Percentiles rank a stretch among this genome's conserved stretches.
Evolutionary conservation across 2,888 invertebrate genomes (phyloP).

Genomic region (Leptarthrus brevirostris): DNA sequence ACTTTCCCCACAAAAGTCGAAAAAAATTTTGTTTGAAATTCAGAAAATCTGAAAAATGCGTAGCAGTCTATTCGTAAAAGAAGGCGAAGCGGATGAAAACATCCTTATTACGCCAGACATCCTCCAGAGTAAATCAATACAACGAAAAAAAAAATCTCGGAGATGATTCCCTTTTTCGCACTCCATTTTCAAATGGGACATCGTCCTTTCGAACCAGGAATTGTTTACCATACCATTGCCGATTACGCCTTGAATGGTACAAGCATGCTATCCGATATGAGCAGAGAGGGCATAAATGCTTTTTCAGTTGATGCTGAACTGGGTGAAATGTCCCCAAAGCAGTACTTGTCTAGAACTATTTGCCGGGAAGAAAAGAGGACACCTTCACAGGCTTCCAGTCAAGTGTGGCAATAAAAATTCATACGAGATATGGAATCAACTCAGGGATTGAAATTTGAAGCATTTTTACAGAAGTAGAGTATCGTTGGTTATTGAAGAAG

Average conservation of each 20-base stretch:
- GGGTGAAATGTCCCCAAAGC: neutral
- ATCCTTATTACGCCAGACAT: neutral
- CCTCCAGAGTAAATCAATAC: slow-evolving; percentile 2
- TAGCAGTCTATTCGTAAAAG: neutral
- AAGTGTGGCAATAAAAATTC: neutral
- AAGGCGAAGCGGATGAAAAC: neutral
- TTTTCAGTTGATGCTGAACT: neutral
- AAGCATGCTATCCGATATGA: neutral
- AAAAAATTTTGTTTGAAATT: neutral
- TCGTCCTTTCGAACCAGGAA: neutral
- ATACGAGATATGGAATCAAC: neutral
- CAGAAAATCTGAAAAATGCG: neutral
- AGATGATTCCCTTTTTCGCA: slow-evolving; percentile 1
- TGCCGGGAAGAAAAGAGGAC: neutral
- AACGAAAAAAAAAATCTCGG: neutral
- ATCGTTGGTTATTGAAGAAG: neutral
- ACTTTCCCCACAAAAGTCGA: neutral
- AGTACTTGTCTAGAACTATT: neutral
- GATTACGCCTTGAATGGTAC: neutral
- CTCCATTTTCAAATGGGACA: neutral
- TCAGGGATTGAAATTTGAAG: neutral
- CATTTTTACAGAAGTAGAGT: neutral
- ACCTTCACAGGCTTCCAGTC: neutral
- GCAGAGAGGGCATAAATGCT: neutral
- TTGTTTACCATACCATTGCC: neutral